Conservation (phyloP, 2,888 invertebrate species). For the Stictocephala bisonia region DNA sequence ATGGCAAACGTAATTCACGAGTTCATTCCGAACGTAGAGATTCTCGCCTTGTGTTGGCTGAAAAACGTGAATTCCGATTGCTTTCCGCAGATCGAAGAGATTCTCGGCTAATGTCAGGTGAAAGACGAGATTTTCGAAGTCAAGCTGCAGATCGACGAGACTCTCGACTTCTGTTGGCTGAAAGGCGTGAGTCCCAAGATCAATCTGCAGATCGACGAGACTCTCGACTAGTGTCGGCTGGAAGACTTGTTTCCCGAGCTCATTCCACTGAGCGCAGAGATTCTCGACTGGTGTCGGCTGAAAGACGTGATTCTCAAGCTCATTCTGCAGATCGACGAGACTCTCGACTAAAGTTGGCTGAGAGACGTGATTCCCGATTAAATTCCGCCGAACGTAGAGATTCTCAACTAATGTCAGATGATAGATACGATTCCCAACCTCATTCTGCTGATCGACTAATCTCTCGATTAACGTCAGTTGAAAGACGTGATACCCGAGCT, state of each 20-base stretch:
- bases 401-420: too few relatives aligned
- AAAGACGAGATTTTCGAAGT: background rate
- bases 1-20: too few relatives aligned
- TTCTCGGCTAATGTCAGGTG: too few relatives aligned
- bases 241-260: background rate
- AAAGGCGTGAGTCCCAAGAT: background rate
- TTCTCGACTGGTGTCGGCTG: background rate
- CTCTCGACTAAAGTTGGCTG: background rate
- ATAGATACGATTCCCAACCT: background rate
- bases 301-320: background rate
- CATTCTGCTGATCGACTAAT: background rate
- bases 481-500: background rate
- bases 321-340: background rate
- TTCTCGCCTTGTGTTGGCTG: too few relatives aligned
- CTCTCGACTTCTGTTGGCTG: background rate
- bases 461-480: background rate
- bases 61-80: background rate
- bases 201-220: background rate
- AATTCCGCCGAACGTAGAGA: too few relatives aligned
- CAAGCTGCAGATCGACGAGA: background rate
- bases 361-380: background rate
- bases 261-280: background rate
- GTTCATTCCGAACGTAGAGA: too few relatives aligned
- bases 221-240: background rate
- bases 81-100: too few relatives aligned